phyloP scores from a whole-genome alignment of 2,888 invertebrate genomes.

The Prosopocoilus inquinatus region DNA sequence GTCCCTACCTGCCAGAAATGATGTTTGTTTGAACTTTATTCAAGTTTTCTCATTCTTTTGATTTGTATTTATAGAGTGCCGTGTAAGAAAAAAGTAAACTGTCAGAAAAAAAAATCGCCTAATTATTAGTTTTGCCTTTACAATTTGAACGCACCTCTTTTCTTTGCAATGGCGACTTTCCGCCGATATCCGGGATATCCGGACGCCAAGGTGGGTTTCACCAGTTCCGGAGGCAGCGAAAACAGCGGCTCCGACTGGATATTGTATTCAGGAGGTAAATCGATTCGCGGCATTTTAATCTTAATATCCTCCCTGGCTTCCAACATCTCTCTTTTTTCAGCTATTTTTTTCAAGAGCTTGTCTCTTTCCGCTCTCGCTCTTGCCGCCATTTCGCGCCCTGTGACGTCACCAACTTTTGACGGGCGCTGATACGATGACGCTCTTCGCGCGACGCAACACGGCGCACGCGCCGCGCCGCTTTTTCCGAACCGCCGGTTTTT shows the following conservation, averaged over 20 bases:
- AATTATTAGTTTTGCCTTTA: too few species aligned
- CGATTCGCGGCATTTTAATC: slow-evolving; percentile 56
- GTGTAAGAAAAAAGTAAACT: too few species aligned
- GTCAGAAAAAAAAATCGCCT: too few species aligned
- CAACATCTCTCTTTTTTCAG: slow-evolving; percentile 45
- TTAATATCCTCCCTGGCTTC: slow-evolving; percentile 53
- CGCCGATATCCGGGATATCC: slow-evolving; percentile 44
- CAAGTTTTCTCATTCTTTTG: too few species aligned
- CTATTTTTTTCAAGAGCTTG: slow-evolving; percentile 51
- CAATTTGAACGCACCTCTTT: slow-evolving; percentile 36
- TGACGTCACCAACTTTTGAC: slow-evolving; percentile 14
- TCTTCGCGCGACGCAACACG: slow-evolving; percentile 6
- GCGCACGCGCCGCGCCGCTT: background rate
- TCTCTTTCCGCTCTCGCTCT: slow-evolving; percentile 45
- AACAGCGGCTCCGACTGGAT: slow-evolving; percentile 59
- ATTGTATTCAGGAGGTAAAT: slow-evolving; percentile 59
- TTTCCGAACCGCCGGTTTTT: too few species aligned
- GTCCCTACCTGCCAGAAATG: too few species aligned
- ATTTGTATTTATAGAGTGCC: too few species aligned
- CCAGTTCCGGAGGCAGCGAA: slow-evolving; percentile 62
- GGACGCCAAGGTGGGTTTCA: slow-evolving; percentile 45
- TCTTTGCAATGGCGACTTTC: slow-evolving; percentile 44
- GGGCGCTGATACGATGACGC: slow-evolving; percentile 16
- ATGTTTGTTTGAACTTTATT: too few species aligned
- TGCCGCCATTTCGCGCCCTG: slow-evolving; percentile 28